Evolutionary conservation across 2,797 vertebrate species (phyloP).

Genomic region (Syngnathus rostellatus): DNA sequence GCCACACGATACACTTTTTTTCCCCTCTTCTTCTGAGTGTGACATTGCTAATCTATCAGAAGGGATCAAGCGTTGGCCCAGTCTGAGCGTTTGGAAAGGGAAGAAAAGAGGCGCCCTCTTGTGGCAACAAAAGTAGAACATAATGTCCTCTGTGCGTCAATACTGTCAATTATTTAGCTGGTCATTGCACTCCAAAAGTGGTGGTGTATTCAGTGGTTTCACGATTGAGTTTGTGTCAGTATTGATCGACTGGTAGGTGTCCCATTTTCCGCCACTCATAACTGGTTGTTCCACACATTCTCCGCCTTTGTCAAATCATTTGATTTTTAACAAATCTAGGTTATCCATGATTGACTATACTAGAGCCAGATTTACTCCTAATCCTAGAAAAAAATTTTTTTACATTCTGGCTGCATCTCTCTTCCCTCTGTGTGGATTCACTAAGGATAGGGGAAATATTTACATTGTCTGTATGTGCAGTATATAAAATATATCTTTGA

Average conservation of each 20-base stretch:
- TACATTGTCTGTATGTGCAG: not conserved
- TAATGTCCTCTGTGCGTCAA: constrained; percentile 33
- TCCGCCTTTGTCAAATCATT: constrained; percentile 17
- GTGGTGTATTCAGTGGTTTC: constrained; percentile 34
- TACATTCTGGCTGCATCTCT: constrained; percentile 1
- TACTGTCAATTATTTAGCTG: constrained; percentile 46
- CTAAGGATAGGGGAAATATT: not conserved
- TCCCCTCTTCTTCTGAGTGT: constrained; percentile 21
- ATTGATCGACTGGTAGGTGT: constrained; percentile 33
- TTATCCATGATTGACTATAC: constrained; percentile 39
- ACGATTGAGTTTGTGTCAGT: constrained; percentile 30
- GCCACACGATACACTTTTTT: constrained; percentile 24
- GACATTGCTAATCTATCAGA: constrained; percentile 39
- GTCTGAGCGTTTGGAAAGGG: constrained; percentile 27
- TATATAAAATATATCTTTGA: not conserved
- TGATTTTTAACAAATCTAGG: constrained; percentile 51
- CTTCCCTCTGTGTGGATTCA: not conserved
- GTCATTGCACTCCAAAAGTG: constrained; percentile 28
- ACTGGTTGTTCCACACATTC: constrained; percentile 2
- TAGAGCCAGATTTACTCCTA: constrained; percentile 23
- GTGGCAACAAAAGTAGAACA: constrained; percentile 30
- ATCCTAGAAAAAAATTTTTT: constrained; percentile 25
- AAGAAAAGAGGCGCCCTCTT: constrained; percentile 44
- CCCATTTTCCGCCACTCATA: not conserved
- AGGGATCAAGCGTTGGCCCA: constrained; percentile 20